Evolutionary conservation across 2,113 vertebrate species (phyloP).

Genomic region (Choloepus hoffmanni): DNA sequence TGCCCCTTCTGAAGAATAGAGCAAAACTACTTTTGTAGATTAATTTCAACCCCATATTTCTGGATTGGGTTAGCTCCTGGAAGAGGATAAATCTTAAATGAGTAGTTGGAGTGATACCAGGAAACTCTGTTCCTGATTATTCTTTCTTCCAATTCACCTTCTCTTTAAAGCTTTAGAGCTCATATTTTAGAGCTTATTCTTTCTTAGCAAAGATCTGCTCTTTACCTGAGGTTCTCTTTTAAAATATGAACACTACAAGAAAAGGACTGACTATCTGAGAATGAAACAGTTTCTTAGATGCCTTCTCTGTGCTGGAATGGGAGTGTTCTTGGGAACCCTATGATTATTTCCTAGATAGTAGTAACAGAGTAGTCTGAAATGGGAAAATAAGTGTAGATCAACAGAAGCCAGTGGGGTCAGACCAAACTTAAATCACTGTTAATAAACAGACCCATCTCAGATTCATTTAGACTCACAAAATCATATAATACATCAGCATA

Average conservation of each 20-base stretch:
- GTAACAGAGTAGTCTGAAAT: no score
- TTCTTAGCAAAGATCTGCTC: background rate
- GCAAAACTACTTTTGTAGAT: background rate
- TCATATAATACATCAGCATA: fast-evolving
- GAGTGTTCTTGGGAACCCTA: background rate
- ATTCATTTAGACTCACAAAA: background rate
- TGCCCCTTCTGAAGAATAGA: fast-evolving
- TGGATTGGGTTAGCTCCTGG: background rate
- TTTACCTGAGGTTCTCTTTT: background rate
- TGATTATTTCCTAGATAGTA: background rate
- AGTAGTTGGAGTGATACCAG: background rate
- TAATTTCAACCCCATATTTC: background rate
- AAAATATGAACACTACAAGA: background rate
- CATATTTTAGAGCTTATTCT: background rate
- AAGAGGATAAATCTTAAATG: background rate
- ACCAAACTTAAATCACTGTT: background rate
- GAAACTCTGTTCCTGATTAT: background rate
- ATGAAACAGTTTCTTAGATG: no score
- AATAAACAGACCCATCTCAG: no score
- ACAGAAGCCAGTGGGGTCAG: no score
- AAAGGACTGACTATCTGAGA: background rate
- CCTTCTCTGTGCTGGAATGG: fast-evolving
- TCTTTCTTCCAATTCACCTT: fast-evolving
- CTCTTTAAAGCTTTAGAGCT: background rate
- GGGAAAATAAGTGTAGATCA: no score